phyloP scores from a whole-genome alignment of 92 coral and sea anemone species.

The Scolanthus callimorphus region DNA sequence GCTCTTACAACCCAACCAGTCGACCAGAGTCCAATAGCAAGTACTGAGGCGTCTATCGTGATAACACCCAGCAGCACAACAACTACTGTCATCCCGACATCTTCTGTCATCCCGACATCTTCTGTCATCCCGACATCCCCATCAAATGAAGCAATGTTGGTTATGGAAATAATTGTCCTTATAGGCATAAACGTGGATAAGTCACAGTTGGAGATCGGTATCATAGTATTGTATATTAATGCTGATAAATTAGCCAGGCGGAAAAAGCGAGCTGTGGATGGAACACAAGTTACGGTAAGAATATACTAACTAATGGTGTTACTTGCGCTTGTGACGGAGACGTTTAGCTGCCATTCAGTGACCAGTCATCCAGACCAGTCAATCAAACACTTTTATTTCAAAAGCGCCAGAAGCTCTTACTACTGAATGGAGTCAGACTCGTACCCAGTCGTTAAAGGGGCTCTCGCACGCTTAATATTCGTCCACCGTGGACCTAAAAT shows the following conservation, averaged over 20 bases:
- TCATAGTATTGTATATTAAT: too few species aligned
- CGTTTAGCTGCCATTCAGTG: background rate
- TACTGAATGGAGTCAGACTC: too few species aligned
- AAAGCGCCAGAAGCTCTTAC: too few species aligned
- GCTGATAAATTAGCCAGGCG: slow-evolving; percentile 5
- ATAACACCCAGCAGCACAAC: slow-evolving; percentile 6
- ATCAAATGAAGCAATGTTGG: slow-evolving; percentile 3
- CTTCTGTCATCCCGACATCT: background rate
- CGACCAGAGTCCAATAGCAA: background rate
- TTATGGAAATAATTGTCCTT: slow-evolving; percentile 14
- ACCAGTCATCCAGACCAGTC: too few species aligned
- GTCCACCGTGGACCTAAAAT: too few species aligned
- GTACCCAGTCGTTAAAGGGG: too few species aligned
- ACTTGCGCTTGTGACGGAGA: background rate
- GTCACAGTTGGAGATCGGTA: too few species aligned
- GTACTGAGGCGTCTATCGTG: background rate
- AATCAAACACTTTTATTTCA: too few species aligned
- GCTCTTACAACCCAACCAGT: slow-evolving; percentile 8
- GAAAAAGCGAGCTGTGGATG: slow-evolving; percentile 24
- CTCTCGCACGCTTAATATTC: too few species aligned
- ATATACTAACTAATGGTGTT: too few species aligned
- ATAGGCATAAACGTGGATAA: too few species aligned
- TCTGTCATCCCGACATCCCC: slow-evolving; percentile 10
- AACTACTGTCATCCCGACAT: slow-evolving; percentile 4
- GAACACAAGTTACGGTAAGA: slow-evolving; percentile 43